These are phyloP conservation scores for Dromaius novaehollandiae DNA, from an alignment of 2,113 vertebrate genomes.

Conservation along the genomic window DNA sequence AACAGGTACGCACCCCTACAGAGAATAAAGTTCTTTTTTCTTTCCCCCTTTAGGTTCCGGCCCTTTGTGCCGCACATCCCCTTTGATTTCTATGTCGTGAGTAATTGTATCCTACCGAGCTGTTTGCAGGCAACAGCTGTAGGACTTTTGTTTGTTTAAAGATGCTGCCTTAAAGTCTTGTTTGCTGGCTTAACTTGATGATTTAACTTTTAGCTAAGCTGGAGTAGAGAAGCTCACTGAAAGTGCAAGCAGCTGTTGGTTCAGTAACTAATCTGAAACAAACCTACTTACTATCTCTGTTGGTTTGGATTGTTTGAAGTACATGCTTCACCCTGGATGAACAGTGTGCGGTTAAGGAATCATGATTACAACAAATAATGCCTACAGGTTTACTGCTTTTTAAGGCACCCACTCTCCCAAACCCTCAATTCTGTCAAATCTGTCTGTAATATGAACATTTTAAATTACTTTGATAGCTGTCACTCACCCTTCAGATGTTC, in stretches of 20 bases:
- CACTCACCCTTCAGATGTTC: not conserved
- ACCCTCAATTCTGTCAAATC: not conserved
- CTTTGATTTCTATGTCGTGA: slow-evolving; percentile 96
- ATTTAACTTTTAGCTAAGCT: not conserved
- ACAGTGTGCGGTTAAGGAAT: not conserved
- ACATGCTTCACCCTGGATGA: not conserved
- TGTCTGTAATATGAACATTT: rapidly evolving
- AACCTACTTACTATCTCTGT: too few species aligned
- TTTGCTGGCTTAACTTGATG: not conserved
- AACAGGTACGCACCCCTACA: rapidly evolving
- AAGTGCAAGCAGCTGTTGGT: not conserved
- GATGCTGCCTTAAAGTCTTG: not conserved
- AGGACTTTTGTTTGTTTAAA: not conserved
- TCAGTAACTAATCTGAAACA: not conserved
- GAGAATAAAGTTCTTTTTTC: not conserved
- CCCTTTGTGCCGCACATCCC: slow-evolving; percentile 98
- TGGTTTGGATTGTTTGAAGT: not conserved
- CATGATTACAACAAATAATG: rapidly evolving
- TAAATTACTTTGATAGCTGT: rapidly evolving
- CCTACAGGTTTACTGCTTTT: not conserved
- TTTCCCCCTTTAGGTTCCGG: slow-evolving; percentile 83
- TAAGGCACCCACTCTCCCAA: not conserved
- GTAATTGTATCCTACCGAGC: slow-evolving; percentile 31
- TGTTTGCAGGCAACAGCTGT: not conserved
- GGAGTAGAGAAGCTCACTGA: not conserved